phyloP scores from a whole-genome alignment of 2,113 vertebrate genomes.

The Machaerirhynchus nigripectus region DNA sequence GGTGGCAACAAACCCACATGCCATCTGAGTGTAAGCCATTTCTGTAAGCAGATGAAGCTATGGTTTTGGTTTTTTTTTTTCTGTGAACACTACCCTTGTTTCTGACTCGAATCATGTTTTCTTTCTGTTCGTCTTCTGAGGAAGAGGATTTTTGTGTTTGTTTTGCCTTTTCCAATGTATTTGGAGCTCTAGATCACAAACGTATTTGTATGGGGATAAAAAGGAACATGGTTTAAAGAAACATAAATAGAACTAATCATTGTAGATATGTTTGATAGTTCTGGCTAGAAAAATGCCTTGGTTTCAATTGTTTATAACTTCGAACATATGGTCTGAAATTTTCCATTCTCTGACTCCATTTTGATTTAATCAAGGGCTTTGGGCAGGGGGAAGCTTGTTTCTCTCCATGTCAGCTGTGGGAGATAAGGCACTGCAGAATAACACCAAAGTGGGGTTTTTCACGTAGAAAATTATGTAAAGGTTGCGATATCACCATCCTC shows the following conservation, averaged over 20 bases:
- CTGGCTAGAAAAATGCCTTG: neutral
- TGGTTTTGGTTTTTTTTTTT: neutral
- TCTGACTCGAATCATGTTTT: neutral
- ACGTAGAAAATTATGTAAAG: neutral
- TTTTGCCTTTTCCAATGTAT: neutral
- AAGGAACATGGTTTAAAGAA: neutral
- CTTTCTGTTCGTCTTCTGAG: neutral
- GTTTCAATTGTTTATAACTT: constrained; percentile 36
- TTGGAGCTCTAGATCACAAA: neutral
- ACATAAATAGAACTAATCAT: neutral
- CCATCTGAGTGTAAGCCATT: neutral
- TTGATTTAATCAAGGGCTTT: constrained; percentile 9
- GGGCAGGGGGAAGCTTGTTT: neutral
- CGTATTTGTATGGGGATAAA: neutral
- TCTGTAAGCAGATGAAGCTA: neutral
- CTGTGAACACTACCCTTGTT: neutral
- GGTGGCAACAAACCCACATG: neutral
- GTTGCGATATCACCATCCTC: neutral
- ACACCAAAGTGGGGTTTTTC: neutral
- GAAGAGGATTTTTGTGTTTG: neutral
- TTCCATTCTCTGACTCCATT: constrained; percentile 20
- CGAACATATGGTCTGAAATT: constrained; percentile 25
- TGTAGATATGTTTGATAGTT: neutral
- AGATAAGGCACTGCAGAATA: neutral
- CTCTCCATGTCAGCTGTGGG: neutral